Percentiles rank a stretch among this genome's conserved stretches.
Evolutionary conservation across 2,113 vertebrate genomes (phyloP).

Genomic region (Campylomormyrus tamandua): DNA sequence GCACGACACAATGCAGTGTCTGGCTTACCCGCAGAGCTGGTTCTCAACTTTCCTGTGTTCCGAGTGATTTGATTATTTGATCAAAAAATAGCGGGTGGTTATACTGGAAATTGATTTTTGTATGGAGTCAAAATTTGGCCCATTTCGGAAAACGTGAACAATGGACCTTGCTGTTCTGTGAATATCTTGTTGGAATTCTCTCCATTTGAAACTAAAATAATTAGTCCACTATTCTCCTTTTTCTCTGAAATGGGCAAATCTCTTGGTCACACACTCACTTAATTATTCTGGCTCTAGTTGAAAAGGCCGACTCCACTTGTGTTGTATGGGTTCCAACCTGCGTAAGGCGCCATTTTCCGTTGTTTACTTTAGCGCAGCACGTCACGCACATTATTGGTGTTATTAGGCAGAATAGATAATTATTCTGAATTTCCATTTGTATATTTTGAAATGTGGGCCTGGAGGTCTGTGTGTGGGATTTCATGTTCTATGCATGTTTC

Average conservation of each 20-base stretch:
- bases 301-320: conserved; percentile 31
- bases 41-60: neutral
- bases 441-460: neutral
- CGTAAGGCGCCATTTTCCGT: neutral
- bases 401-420: conserved; percentile 30
- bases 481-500: neutral
- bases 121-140: neutral
- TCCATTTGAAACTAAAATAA: conserved; percentile 1
- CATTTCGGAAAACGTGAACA: neutral
- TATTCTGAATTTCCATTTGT: conserved; percentile 39
- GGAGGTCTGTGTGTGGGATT: neutral
- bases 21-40: neutral
- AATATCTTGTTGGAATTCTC: neutral
- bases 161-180: neutral
- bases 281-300: conserved; percentile 31
- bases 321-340: neutral
- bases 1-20: neutral
- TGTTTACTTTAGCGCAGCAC: conserved; percentile 16
- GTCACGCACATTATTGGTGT: conserved; percentile 34
- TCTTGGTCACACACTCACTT: neutral
- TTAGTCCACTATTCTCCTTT: neutral
- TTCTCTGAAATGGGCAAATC: neutral
- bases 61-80: neutral
- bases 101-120: conserved; percentile 1
- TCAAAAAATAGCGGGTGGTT: neutral